phyloP scores from a whole-genome alignment of 2,888 invertebrate genomes.

The Charanyca ferruginea region DNA sequence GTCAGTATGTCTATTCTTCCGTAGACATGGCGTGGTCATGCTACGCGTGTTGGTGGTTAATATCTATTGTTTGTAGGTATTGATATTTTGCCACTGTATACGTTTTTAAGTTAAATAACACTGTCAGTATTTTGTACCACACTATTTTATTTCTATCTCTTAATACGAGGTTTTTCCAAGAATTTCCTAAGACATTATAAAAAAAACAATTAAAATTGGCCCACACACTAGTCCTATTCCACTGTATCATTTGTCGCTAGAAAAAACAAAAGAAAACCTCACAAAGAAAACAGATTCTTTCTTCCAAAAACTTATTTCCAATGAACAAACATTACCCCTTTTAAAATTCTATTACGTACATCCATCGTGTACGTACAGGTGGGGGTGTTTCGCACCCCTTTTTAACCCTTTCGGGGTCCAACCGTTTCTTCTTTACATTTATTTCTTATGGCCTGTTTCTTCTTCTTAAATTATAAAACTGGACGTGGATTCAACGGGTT shows the following conservation, averaged over 20 bases:
- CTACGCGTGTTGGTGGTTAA: no score
- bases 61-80: no score
- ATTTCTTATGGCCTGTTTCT: slow-evolving; percentile 92
- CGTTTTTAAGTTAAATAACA: no score
- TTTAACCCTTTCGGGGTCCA: slow-evolving; percentile 90
- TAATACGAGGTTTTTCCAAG: not conserved
- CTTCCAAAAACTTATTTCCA: slow-evolving; percentile 59
- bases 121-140: no score
- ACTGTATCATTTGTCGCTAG: not conserved
- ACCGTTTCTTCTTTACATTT: slow-evolving; percentile 91
- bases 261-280: slow-evolving; percentile 1
- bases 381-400: slow-evolving; percentile 86
- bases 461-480: slow-evolving; percentile 91
- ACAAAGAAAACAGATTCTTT: slow-evolving; percentile 32
- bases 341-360: slow-evolving; percentile 71
- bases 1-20: no score
- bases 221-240: not conserved
- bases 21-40: no score
- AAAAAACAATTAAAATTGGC: no score
- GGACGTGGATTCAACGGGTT: slow-evolving; percentile 69
- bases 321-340: slow-evolving; percentile 68
- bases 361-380: slow-evolving; percentile 80
- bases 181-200: not conserved
- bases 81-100: no score
- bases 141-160: no score